These are phyloP conservation scores for Nematostella vectensis DNA, from an alignment of 92 coral and sea anemone genomes.

Conservation along the genomic window DNA sequence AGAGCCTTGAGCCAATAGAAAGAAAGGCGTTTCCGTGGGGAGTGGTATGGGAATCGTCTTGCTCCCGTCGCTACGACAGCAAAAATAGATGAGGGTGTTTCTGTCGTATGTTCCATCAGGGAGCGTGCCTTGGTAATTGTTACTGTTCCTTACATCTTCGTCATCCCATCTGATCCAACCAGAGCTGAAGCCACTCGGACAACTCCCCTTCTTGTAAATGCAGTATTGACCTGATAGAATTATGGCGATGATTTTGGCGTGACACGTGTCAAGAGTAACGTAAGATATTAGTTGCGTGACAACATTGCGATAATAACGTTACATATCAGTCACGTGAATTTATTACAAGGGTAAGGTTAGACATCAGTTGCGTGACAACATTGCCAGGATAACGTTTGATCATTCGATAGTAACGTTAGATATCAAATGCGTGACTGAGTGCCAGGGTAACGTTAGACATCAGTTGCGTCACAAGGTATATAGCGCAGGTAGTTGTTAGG, in stretches of 20 bases:
- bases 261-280: not conserved
- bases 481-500: no score
- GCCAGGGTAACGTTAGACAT: no score
- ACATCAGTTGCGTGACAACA: no score
- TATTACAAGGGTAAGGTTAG: no score
- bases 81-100: constrained; percentile 26
- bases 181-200: constrained; percentile 12
- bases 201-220: constrained; percentile 24
- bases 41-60: constrained; percentile 19
- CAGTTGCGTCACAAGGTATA: no score
- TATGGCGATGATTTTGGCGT: no score
- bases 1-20: constrained; percentile 29
- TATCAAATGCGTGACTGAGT: no score
- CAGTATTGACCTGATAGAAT: constrained; percentile 36
- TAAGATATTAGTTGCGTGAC: not conserved
- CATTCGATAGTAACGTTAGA: no score
- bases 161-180: constrained; percentile 42
- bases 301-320: not conserved
- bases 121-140: constrained; percentile 11
- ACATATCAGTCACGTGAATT: no score
- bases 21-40: constrained; percentile 33
- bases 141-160: constrained; percentile 3
- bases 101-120: constrained; percentile 21
- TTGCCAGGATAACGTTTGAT: no score
- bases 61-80: constrained; percentile 32